phyloP scores from a whole-genome alignment of 2,888 invertebrate genomes.

The Fragum sueziense region DNA sequence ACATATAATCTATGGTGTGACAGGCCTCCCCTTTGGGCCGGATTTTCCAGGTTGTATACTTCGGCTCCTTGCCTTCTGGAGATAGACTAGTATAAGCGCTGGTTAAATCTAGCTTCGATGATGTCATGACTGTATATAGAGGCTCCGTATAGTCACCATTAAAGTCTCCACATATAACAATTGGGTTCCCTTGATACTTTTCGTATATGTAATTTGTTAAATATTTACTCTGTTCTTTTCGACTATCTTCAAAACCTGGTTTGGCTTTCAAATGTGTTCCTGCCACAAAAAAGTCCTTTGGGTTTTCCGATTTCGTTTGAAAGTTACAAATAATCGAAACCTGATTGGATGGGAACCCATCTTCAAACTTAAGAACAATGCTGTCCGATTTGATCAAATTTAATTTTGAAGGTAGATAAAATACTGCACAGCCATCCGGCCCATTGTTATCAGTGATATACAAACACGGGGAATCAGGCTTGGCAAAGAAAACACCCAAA shows the following conservation, averaged over 20 bases:
- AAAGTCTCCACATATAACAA: conserved; percentile 89
- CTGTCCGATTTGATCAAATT: conserved; percentile 83
- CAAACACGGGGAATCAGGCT: conserved; percentile 90
- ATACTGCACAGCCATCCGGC: conserved; percentile 91
- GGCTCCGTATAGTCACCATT: conserved; percentile 90
- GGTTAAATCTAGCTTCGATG: conserved; percentile 66
- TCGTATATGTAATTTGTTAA: conserved; percentile 66
- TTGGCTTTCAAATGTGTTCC: conserved; percentile 90
- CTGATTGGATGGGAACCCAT: conserved; percentile 70
- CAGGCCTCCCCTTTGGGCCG: conserved; percentile 86
- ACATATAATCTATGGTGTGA: conserved; percentile 88
- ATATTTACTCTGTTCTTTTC: conserved; percentile 72
- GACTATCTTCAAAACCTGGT: conserved; percentile 83
- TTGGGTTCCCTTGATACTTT: conserved; percentile 81
- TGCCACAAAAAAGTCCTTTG: conserved; percentile 86
- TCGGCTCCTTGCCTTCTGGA: conserved; percentile 85
- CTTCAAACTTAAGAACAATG: conserved; percentile 62
- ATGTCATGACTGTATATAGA: conserved; percentile 86
- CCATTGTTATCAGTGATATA: conserved; percentile 89
- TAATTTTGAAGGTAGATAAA: conserved; percentile 87
- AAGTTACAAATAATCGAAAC: conserved; percentile 85
- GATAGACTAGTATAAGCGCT: conserved; percentile 80
- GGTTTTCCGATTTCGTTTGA: conserved; percentile 36
- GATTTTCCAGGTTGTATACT: conserved; percentile 90
- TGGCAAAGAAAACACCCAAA: conserved; percentile 88